phyloP scores from a whole-genome alignment of 2,888 invertebrate genomes.

The Tetragonisca angustula region DNA sequence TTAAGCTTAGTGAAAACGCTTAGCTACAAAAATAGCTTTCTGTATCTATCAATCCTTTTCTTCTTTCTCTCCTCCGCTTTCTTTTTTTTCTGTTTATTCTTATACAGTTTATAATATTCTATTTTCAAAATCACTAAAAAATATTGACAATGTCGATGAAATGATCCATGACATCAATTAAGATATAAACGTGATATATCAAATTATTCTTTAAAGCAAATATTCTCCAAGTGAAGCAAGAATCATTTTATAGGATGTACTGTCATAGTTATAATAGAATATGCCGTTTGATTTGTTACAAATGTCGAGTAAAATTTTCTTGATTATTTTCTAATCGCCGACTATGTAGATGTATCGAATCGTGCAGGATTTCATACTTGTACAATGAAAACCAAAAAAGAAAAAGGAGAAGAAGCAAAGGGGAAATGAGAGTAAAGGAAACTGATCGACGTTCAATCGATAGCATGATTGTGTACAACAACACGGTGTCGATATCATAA shows the following conservation, averaged over 20 bases:
- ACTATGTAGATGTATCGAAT: not conserved
- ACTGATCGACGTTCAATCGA: no score
- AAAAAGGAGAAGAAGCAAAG: not conserved
- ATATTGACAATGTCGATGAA: not conserved
- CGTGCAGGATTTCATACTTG: not conserved
- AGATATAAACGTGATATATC: not conserved
- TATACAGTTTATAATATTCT: no score
- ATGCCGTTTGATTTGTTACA: not conserved
- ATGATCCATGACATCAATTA: not conserved
- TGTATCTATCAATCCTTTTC: not conserved
- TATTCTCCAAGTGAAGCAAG: not conserved
- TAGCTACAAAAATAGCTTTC: conserved; percentile 81
- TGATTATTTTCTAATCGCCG: not conserved
- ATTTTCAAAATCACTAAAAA: not conserved
- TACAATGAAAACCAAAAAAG: not conserved
- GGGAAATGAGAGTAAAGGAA: not conserved
- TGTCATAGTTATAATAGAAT: not conserved
- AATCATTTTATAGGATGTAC: not conserved
- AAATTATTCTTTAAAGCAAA: not conserved
- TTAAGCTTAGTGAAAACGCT: conserved; percentile 77
- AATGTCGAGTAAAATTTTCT: not conserved
- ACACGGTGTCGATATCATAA: not conserved
- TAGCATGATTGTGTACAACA: not conserved
- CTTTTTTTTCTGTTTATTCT: no score
- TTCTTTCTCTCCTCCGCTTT: not conserved